Evolutionary conservation across 1,140 invertebrate species (phyloP), one percentile per base, ranked within the genome.

Genomic region (Parasteatoda tepidariorum): DNA sequence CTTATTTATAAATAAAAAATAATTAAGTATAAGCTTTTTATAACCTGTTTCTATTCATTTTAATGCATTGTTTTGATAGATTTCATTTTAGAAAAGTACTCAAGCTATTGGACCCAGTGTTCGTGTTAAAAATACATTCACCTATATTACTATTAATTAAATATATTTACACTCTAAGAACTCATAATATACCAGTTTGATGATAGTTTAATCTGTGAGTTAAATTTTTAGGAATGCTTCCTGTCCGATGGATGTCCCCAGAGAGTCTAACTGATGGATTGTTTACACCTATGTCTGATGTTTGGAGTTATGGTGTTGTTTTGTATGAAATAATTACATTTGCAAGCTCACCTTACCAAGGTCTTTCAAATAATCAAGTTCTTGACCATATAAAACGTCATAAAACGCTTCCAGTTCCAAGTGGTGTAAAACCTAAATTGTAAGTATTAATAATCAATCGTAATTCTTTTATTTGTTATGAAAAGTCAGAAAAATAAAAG

Each of bases 191-290:
- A 7, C 41, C 7, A 48, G 41, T 48, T 7, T 48, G 41, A 9
- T 18, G n/a, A n/a, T n/a, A n/a, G n/a, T n/a, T n/a, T n/a, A n/a
- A n/a, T n/a, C n/a, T n/a, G n/a, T n/a, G n/a, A n/a, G 38, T 4
- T 0, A 48, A 2, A 48, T 70, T 70, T 85, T 15, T 66, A 92
- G 91, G 94, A 18, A 94, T 96, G 91, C 88, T 97, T 62, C 96
- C 96, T 0, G 95, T 98, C 18, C 90, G 96, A 86, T 98, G 96
- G 97, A 98, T 98, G 96, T 92, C 95, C 1, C 95, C 95, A 0
- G 95, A 96, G 89, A 93, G 93, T 67, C 88, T 97, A 3, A 91
- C 90, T 0, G 88, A 94, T 11, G 95, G 95, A n/a, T 90, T 95
- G n/a, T 97, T 96, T 87, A 95, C 94, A 7, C 91, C 93, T 13